A percentile compares a stretch with the other conserved stretches of the same genome.
Conservation (phyloP, 2,888 invertebrate species). For the Temnothorax rugatulus region DNA sequence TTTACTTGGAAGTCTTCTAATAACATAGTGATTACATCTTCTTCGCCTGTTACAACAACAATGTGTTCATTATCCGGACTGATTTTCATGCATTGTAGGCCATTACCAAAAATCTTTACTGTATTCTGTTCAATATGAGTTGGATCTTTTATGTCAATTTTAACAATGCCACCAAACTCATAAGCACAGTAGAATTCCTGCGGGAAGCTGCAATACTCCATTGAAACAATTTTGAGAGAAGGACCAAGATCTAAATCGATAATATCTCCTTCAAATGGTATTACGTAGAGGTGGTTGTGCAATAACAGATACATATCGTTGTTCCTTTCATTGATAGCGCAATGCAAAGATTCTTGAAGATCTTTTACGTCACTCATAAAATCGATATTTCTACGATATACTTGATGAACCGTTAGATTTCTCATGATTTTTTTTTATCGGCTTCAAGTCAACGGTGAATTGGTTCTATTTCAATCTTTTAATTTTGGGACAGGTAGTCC, state of each 20-base stretch:
- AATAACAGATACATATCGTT: conserved; percentile 78
- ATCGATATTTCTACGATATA: conserved; percentile 65
- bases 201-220: conserved; percentile 79
- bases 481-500: too few relatives aligned
- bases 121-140: conserved; percentile 62
- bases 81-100: conserved; percentile 89
- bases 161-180: conserved; percentile 77
- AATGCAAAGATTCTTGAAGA: conserved; percentile 55
- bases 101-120: conserved; percentile 68
- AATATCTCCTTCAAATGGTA: conserved; percentile 64
- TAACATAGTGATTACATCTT: conserved; percentile 86
- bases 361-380: conserved; percentile 44
- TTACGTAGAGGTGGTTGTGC: conserved; percentile 67
- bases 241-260: neutral
- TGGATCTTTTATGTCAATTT: conserved; percentile 66
- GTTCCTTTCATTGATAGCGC: conserved; percentile 76
- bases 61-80: conserved; percentile 94
- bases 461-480: neutral
- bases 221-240: conserved; percentile 70
- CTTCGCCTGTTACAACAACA: conserved; percentile 88
- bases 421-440: conserved; percentile 74
- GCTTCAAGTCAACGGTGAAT: neutral
- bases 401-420: conserved; percentile 78
- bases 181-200: conserved; percentile 78
- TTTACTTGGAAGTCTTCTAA: conserved; percentile 78